A percentile compares a stretch with the other conserved stretches of the same genome.
Evolutionary conservation across 2,888 invertebrate genomes (phyloP).

Genomic region (Dolichomitus sp.): DNA sequence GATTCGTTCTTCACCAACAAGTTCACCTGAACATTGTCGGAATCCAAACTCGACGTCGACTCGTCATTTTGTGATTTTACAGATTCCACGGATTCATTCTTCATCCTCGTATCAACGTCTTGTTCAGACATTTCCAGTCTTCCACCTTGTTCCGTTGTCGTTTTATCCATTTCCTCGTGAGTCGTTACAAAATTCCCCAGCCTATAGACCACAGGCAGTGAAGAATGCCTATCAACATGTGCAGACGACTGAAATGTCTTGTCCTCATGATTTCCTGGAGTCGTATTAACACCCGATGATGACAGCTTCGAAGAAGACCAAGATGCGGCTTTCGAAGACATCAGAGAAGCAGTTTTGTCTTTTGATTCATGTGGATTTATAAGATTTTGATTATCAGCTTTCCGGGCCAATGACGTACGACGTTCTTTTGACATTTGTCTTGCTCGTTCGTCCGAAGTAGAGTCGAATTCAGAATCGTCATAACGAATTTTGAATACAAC

Average conservation of each 20-base stretch:
- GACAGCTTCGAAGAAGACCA: constrained; percentile 9
- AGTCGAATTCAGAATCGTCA: constrained; percentile 83
- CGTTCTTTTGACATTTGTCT: constrained; percentile 30
- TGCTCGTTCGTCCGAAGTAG: constrained; percentile 75
- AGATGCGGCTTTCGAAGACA: constrained; percentile 14
- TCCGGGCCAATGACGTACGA: background rate
- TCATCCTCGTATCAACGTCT: background rate
- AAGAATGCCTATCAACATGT: constrained; percentile 48
- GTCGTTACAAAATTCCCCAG: constrained; percentile 51
- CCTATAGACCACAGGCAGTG: constrained; percentile 71
- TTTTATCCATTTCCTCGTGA: background rate
- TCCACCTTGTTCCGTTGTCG: background rate
- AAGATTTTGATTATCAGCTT: background rate
- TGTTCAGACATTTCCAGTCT: background rate
- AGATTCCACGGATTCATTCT: background rate
- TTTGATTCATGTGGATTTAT: background rate
- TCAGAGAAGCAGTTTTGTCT: background rate
- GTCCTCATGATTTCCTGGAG: constrained; percentile 9
- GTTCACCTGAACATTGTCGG: constrained; percentile 5
- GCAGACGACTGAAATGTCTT: constrained; percentile 52
- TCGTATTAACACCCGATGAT: background rate
- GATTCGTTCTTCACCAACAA: constrained; percentile 38
- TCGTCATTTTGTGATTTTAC: background rate
- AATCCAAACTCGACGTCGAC: background rate
- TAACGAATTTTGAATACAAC: constrained; percentile 83